Conservation (phyloP, 2,888 invertebrate genomes). For the Phymatocera aterrima region DNA sequence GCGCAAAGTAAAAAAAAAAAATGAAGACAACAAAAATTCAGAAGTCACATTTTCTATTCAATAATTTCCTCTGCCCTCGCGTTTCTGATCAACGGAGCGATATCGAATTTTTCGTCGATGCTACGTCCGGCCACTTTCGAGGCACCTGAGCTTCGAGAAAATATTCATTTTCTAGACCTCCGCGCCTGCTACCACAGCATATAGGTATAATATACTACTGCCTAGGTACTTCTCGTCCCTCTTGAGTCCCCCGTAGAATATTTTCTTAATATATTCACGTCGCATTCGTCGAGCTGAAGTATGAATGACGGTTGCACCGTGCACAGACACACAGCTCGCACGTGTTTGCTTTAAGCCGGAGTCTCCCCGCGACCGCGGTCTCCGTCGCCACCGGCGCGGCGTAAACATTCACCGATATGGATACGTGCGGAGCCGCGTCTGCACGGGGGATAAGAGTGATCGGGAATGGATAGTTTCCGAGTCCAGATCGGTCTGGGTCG, state of each 20-base stretch:
- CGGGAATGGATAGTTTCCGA: neutral
- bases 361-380: constrained; percentile 12
- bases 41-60: too few relatives aligned
- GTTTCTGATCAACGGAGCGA: constrained; percentile 48
- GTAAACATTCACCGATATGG: neutral
- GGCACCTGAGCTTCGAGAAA: neutral
- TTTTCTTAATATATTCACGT: constrained; percentile 38
- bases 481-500: neutral
- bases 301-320: constrained; percentile 35
- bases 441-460: neutral
- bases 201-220: too few relatives aligned
- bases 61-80: too few relatives aligned
- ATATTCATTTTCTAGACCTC: neutral
- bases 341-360: constrained; percentile 32
- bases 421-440: neutral
- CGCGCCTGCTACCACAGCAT: constrained; percentile 21
- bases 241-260: constrained; percentile 4
- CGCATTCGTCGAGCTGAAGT: constrained; percentile 14
- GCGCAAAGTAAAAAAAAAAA: neutral
- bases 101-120: neutral
- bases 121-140: neutral
- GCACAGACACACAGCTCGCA: constrained; percentile 26
- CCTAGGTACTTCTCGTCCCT: constrained; percentile 34
- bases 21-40: too few relatives aligned
- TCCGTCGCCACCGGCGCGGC: neutral